phyloP scores from a whole-genome alignment of 2,888 invertebrate genomes.

The Heliothis peltigera region DNA sequence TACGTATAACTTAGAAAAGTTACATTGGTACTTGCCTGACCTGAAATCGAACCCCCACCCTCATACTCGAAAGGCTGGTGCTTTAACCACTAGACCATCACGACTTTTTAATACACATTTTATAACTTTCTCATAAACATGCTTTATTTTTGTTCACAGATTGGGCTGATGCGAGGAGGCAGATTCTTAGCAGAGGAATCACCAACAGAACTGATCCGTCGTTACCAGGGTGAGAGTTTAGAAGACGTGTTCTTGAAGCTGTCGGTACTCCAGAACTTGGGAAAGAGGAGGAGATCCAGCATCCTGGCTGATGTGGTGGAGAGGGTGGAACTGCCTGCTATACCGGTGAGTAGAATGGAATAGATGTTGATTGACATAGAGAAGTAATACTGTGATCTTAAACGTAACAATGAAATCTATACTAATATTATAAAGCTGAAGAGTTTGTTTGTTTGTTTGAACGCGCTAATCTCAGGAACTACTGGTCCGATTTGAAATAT shows the following conservation, averaged over 20 bases:
- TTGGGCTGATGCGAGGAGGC: constrained; percentile 95
- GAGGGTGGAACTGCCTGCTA: constrained; percentile 91
- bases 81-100: too few relatives aligned
- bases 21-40: too few relatives aligned
- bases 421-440: too few relatives aligned
- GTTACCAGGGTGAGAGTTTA: constrained; percentile 93
- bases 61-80: too few relatives aligned
- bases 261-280: constrained; percentile 94
- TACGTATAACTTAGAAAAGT: too few relatives aligned
- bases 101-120: too few relatives aligned
- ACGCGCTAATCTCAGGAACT: too few relatives aligned
- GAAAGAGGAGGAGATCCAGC: constrained; percentile 94
- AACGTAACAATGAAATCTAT: neutral
- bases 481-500: too few relatives aligned
- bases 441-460: too few relatives aligned
- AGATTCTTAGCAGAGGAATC: constrained; percentile 96
- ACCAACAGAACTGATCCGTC: constrained; percentile 92
- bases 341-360: constrained; percentile 85
- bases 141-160: constrained; percentile 83
- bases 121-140: too few relatives aligned
- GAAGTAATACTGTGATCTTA: too few relatives aligned
- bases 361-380: neutral
- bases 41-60: too few relatives aligned
- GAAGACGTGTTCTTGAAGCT: constrained; percentile 96
- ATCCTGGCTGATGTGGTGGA: constrained; percentile 94